Evolutionary conservation across 2,888 invertebrate species (phyloP), one percentile per base, ranked within the genome.

Genomic region (Microdon myrmicae): DNA sequence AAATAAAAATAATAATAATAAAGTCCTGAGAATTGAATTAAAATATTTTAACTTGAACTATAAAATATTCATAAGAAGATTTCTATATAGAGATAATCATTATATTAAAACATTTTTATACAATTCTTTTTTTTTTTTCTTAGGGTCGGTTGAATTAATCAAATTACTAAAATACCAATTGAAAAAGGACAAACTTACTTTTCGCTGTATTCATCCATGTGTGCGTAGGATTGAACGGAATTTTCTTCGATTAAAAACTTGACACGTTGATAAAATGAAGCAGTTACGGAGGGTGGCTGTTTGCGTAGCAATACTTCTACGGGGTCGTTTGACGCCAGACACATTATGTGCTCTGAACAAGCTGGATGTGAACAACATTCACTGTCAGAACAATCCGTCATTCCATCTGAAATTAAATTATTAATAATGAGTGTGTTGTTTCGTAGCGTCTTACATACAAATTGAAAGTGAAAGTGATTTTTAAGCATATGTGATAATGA

Each of bases 171-270:
- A 29, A 9, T 29, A 23, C 38, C n/a, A 47, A 64, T 59, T 49
- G 70, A 70, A 71, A 74, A 68, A 73, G 69, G 69, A 68, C 72
- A 75, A 81, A 87, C 90, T 88, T 87, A 97, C 97, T 95, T 96
- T 84, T 96, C 96, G 76, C 95, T 95, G 84, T 97, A 99, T 82
- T 96, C 94, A 82, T 94, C 92, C 86, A 92, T 90, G 79, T 96
- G 94, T 39, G 97, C 96, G 82, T 98, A 98, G 76, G 94, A 95
- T 82, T 99, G 99, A 59, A 98, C 96, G 68, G 96, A 96, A 81
- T 96, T 95, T 81, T 97, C 96, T 83, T 98, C 97, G 69, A 99
- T 94, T 71, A 99, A 88, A 83, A 99, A 99, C 79, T 94, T 93
- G 81, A 97, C 96, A 49, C 96, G 87, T 79, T 98, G 96, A 79